Conservation (phyloP, 2,797 vertebrate species). For the Micrastur ruficollis region DNA sequence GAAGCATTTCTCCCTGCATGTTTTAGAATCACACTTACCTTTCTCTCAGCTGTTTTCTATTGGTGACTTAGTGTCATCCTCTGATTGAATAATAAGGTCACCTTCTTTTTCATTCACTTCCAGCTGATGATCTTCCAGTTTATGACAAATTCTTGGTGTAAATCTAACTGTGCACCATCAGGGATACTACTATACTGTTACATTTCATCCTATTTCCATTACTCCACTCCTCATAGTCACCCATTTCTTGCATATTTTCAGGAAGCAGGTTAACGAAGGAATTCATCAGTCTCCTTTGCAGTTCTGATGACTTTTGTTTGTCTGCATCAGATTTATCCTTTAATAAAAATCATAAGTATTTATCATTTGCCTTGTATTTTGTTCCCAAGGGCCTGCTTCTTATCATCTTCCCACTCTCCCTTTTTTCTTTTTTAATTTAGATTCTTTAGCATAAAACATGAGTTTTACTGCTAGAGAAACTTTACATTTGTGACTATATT, state of each 20-base stretch:
- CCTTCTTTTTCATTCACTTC: background rate
- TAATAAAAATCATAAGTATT: background rate
- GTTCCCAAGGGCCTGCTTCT: background rate
- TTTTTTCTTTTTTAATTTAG: background rate
- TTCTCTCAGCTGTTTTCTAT: background rate
- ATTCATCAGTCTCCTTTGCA: background rate
- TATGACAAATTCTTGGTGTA: background rate
- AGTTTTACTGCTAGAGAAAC: background rate
- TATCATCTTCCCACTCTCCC: background rate
- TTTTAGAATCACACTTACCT: slow-evolving; percentile 11
- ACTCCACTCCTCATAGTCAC: background rate
- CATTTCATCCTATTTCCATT: background rate
- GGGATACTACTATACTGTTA: background rate
- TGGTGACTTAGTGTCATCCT: background rate
- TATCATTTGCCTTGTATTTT: background rate
- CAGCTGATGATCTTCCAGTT: background rate
- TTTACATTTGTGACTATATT: background rate
- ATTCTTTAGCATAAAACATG: background rate
- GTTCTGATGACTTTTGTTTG: background rate
- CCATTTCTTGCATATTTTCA: background rate
- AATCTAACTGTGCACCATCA: background rate
- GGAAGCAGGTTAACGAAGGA: background rate
- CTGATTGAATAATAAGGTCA: background rate
- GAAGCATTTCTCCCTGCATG: background rate
- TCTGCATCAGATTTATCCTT: background rate